These are phyloP conservation scores for Syngnathus floridae DNA, from an alignment of 2,113 vertebrate species.

Conservation along the genomic window DNA sequence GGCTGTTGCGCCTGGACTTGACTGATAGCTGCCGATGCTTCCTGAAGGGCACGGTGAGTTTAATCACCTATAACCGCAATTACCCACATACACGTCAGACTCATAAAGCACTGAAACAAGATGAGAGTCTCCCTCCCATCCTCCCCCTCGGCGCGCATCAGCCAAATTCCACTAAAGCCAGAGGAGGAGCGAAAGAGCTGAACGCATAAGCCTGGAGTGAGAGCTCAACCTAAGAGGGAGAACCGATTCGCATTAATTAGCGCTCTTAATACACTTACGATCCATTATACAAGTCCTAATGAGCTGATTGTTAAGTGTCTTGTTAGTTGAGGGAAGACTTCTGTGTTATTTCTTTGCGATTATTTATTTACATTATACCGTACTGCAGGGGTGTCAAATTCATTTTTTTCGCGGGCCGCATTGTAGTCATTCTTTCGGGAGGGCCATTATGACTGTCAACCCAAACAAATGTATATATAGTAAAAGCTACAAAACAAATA, in stretches of 20 bases:
- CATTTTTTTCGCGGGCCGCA: too few species aligned
- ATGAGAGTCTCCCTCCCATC: constrained; percentile 62
- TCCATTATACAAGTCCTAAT: constrained; percentile 48
- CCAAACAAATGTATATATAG: too few species aligned
- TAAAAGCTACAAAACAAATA: too few species aligned
- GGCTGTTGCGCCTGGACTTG: constrained; percentile 26
- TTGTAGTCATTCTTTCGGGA: too few species aligned
- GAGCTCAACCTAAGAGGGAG: constrained; percentile 31
- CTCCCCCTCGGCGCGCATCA: constrained; percentile 44
- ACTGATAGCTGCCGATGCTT: constrained; percentile 67
- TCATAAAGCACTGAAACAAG: constrained; percentile 76
- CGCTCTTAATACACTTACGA: constrained; percentile 55
- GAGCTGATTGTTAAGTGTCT: constrained; percentile 24
- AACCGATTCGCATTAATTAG: constrained; percentile 52
- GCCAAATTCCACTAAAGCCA: constrained; percentile 69
- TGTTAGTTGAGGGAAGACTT: constrained; percentile 34
- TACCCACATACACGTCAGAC: constrained; percentile 71
- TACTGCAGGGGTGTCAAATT: too few species aligned
- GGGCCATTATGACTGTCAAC: too few species aligned
- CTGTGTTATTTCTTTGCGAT: constrained; percentile 10
- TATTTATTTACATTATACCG: too few species aligned
- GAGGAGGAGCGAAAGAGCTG: constrained; percentile 46
- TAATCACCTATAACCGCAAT: constrained; percentile 81
- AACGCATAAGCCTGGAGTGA: constrained; percentile 37
- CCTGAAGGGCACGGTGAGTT: constrained; percentile 75